Conservation (phyloP, 2,113 vertebrate species). For the Hymenochirus boettgeri region DNA sequence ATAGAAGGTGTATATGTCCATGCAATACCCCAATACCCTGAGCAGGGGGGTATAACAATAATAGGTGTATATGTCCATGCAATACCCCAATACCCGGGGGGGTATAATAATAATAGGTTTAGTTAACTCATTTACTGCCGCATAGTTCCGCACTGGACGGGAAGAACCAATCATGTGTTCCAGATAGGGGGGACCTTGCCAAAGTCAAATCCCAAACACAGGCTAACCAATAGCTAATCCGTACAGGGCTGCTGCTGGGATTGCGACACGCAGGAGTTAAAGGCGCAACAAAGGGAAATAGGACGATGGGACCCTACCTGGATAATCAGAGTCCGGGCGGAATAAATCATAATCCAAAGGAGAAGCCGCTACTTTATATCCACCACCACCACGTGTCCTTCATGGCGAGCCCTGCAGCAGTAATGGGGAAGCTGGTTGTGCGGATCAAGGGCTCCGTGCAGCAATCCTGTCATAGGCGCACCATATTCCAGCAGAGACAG, state of each 20-base stretch:
- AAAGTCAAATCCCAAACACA: slow-evolving; percentile 17
- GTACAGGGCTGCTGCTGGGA: neutral
- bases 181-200: neutral
- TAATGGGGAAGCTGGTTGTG: neutral
- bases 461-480: slow-evolving; percentile 42
- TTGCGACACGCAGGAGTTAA: neutral
- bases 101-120: too few relatives aligned
- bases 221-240: neutral
- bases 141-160: neutral
- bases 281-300: slow-evolving; percentile 7
- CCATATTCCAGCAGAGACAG: slow-evolving; percentile 43
- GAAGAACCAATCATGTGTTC: neutral
- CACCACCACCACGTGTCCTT: slow-evolving; percentile 50
- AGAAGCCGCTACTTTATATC: slow-evolving; percentile 46
- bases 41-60: too few relatives aligned
- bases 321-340: slow-evolving; percentile 60
- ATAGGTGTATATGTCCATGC: too few relatives aligned
- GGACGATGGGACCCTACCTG: slow-evolving; percentile 54
- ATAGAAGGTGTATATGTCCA: too few relatives aligned
- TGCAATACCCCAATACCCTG: too few relatives aligned
- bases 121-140: neutral
- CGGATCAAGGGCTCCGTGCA: neutral
- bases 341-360: slow-evolving; percentile 62
- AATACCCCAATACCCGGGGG: too few relatives aligned
- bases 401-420: slow-evolving; percentile 35